Evolutionary conservation across 1,140 invertebrate species (phyloP).

Genomic region (Brachionus rotundiformis): DNA sequence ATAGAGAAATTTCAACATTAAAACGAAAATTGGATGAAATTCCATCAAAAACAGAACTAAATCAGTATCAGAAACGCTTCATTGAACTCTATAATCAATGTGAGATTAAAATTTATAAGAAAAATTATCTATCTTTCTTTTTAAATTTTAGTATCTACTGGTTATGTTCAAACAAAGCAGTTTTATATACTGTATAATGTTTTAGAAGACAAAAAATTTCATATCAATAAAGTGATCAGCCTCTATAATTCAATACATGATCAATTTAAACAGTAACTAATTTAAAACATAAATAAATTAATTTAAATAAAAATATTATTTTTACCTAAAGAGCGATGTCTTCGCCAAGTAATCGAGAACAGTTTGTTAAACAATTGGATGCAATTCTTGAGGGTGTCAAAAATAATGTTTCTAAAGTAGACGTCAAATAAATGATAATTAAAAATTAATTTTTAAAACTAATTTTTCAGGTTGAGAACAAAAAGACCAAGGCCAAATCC

Average conservation of each 20-base stretch:
- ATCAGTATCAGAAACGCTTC: slow-evolving; percentile 91
- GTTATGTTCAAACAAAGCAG: slow-evolving; percentile 93
- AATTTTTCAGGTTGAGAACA: slow-evolving; percentile 60
- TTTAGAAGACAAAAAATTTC: slow-evolving; percentile 86
- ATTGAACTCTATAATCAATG: slow-evolving; percentile 94
- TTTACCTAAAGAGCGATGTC: slow-evolving; percentile 63
- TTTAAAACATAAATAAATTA: neutral
- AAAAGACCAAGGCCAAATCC: slow-evolving; percentile 71
- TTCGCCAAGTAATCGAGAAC: slow-evolving; percentile 69
- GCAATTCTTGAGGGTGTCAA: slow-evolving; percentile 80
- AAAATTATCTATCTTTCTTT: slow-evolving; percentile 54
- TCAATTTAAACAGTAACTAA: slow-evolving; percentile 81
- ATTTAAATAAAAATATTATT: neutral
- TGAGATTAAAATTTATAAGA: slow-evolving; percentile 59
- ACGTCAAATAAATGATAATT: neutral
- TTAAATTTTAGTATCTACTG: slow-evolving; percentile 77
- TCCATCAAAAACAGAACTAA: slow-evolving; percentile 83
- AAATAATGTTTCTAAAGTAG: slow-evolving; percentile 63
- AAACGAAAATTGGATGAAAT: slow-evolving; percentile 82
- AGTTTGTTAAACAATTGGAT: slow-evolving; percentile 84
- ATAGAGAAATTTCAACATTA: slow-evolving; percentile 76
- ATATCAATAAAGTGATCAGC: slow-evolving; percentile 83
- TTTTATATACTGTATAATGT: slow-evolving; percentile 94
- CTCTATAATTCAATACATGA: slow-evolving; percentile 90
- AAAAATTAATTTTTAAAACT: neutral